Evolutionary conservation across 1,140 invertebrate species (phyloP).

Genomic region (Cepaea nemoralis): DNA sequence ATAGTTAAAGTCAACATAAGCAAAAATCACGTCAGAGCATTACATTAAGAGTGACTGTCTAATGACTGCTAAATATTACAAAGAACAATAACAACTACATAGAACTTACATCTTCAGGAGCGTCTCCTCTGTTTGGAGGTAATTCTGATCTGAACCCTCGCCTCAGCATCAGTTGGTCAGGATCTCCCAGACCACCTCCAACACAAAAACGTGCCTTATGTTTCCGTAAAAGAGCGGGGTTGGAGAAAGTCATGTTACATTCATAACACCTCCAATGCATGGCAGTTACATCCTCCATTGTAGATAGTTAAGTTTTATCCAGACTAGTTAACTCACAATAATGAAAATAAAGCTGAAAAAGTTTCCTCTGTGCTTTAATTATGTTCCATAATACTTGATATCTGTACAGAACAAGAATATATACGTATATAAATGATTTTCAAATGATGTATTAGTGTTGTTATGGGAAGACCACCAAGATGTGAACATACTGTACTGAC

Average conservation of each 20-base stretch:
- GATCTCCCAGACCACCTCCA: slow-evolving; percentile 54
- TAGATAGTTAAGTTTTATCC: not conserved
- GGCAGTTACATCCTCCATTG: slow-evolving; percentile 26
- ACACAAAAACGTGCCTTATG: slow-evolving; percentile 63
- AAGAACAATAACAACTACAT: no score
- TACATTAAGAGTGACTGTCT: no score
- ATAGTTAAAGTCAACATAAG: no score
- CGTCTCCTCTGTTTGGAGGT: slow-evolving; percentile 26
- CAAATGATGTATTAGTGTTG: no score
- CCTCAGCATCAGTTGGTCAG: slow-evolving; percentile 52
- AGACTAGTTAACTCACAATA: no score
- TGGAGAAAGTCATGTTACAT: slow-evolving; percentile 63
- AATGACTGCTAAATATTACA: no score
- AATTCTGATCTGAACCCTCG: slow-evolving; percentile 44
- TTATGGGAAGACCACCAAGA: not conserved
- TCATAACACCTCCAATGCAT: slow-evolving; percentile 55
- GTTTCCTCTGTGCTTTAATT: not conserved
- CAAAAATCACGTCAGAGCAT: no score
- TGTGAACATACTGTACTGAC: not conserved
- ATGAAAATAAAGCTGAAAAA: not conserved
- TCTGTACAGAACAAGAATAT: not conserved
- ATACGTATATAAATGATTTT: not conserved
- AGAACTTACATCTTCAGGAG: slow-evolving; percentile 51
- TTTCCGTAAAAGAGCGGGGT: slow-evolving; percentile 55
- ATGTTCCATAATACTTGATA: no score